Conservation (phyloP, 2,113 vertebrate species). For the Zapus hudsonius region DNA sequence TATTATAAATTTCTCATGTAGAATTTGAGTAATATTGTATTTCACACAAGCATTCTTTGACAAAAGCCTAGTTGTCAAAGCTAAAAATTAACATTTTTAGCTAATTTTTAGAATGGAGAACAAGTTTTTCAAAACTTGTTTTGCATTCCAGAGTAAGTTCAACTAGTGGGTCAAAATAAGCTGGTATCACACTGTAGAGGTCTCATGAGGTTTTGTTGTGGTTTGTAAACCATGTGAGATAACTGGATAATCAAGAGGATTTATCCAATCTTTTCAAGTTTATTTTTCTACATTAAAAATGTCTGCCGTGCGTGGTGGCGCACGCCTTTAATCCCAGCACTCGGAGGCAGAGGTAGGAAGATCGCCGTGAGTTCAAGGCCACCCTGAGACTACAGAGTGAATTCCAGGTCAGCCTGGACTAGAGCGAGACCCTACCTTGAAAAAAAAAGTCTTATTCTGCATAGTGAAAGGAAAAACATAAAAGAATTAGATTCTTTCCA, state of each 20-base stretch:
- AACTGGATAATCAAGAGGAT: conserved; percentile 70
- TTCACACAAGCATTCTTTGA: conserved; percentile 28
- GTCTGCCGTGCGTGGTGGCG: no score
- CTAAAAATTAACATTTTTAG: conserved; percentile 75
- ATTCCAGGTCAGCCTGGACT: no score
- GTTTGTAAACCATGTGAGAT: conserved; percentile 75
- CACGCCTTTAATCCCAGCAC: no score
- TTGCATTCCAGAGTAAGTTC: conserved; percentile 73
- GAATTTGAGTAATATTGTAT: conserved; percentile 33
- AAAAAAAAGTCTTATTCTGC: conserved; percentile 14
- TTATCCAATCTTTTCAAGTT: conserved; percentile 52
- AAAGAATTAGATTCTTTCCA: background rate
- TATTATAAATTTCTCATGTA: conserved; percentile 7
- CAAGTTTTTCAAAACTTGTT: conserved; percentile 77
- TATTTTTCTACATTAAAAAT: conserved; percentile 33
- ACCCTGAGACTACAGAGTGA: no score
- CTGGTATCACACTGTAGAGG: conserved; percentile 75
- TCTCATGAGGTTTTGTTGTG: conserved; percentile 63
- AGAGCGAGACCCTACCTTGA: no score
- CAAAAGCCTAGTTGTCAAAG: conserved; percentile 40
- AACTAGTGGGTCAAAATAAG: conserved; percentile 75
- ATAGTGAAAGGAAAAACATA: conserved; percentile 43
- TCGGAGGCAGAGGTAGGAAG: no score
- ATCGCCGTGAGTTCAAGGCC: no score
- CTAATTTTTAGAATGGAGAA: no score